Evolutionary conservation across 2,888 invertebrate species (phyloP), one percentile per base, ranked within the genome.

Genomic region (Megalurothrips usitatus): DNA sequence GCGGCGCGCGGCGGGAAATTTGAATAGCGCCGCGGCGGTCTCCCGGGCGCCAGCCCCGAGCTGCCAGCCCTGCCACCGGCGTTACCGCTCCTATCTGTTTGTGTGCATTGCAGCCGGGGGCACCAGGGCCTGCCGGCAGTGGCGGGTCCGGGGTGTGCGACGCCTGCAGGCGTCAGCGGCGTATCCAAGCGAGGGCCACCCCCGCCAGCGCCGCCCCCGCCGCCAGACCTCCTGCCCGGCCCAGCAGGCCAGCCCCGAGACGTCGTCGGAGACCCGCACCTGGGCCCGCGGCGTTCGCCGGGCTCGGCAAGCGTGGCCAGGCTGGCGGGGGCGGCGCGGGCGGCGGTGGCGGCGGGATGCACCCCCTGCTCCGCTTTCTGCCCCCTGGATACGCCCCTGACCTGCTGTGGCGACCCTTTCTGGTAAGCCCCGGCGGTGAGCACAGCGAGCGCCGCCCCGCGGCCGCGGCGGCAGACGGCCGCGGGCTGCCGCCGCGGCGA

Each of bases 321-420:
- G 89, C 89, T 87, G 89, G 88, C 87, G 58, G 58, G 19, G 19
- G 19, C 58, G 58, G 89, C 87, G 89, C 89, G 87, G 89, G 88
- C 87, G 58, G 58, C 58, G 19, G 19, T n/a, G 58, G 52, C 52
- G 86, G 88, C 89, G 87, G 89, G 89, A 81, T 28, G 81, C 47
- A 34, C 80, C 84, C 81, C 83, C 83, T 86, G 87, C 84, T 86
- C 87, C 88, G n/a, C 89, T 90, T 88, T 87, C 88, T 85, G 87
- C 88, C 90, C 89, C 91, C 91, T 89, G 91, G 91, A 91, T 91
- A 91, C 91, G 90, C 90, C 90, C 90, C 90, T 91, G 91, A 91
- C 87, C 87, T 91, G 91, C 91, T 91, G 90, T 90, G 68, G 68
- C 68, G 68, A 23, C 91, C 91, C 89, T 90, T 90, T 89, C 89